Conservation (phyloP, 2,113 vertebrate species). For the Castor canadensis region DNA sequence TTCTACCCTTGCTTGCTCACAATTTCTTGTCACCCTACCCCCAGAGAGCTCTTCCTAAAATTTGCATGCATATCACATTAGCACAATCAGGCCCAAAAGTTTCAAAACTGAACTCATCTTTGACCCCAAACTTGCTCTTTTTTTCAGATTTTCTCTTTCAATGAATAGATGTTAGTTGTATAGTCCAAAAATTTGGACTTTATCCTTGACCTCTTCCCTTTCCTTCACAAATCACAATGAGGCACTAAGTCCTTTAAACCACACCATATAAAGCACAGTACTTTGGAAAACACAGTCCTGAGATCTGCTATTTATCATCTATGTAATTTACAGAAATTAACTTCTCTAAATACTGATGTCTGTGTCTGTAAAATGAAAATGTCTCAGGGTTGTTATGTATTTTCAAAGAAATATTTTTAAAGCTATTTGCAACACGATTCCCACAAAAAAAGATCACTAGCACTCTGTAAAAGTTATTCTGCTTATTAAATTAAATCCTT, state of each 20-base stretch:
- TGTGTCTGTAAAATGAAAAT: neutral
- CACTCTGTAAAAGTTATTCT: neutral
- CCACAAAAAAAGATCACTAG: neutral
- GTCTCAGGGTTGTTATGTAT: neutral
- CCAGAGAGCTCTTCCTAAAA: neutral
- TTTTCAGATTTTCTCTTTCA: slow-evolving; percentile 1
- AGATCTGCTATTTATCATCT: neutral
- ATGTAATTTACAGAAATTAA: neutral
- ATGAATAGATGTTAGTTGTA: neutral
- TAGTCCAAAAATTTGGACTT: neutral
- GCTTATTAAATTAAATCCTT: slow-evolving; percentile 11
- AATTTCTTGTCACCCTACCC: neutral
- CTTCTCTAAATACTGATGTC: neutral
- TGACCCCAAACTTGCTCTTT: neutral
- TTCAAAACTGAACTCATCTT: neutral
- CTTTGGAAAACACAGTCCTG: neutral
- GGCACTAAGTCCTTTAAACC: neutral
- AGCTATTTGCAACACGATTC: neutral
- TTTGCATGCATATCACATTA: neutral
- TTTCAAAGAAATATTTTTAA: slow-evolving; percentile 30
- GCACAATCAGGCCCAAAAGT: neutral
- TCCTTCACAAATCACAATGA: neutral
- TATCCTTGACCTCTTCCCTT: neutral
- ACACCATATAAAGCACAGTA: neutral
- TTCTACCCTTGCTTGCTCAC: neutral